These are phyloP conservation scores for Leucophenga maculata DNA, from an alignment of 2,888 invertebrate species.

Conservation along the genomic window DNA sequence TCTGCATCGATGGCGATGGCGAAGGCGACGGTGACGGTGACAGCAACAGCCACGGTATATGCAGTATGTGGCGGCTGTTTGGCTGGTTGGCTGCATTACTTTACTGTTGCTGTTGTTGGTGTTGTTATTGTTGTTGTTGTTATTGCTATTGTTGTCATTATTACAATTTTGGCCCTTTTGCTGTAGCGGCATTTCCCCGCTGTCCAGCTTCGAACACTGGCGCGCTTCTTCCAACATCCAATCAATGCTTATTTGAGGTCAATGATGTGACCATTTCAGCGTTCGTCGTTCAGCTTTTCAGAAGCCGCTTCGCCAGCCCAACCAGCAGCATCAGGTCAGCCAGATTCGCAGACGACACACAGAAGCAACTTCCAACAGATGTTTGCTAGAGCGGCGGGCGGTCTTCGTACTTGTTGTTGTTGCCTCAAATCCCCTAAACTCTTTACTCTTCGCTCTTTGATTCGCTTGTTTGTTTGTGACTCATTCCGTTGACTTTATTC, in stretches of 20 bases:
- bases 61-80: slow-evolving; percentile 8
- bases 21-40: neutral
- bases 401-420: slow-evolving; percentile 46
- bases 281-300: no score
- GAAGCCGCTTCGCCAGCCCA: no score
- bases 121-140: neutral
- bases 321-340: no score
- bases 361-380: neutral
- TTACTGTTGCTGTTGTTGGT: neutral
- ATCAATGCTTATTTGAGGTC: no score
- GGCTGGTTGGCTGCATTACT: neutral
- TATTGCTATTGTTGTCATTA: slow-evolving; percentile 26
- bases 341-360: no score
- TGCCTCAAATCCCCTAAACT: slow-evolving; percentile 20
- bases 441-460: neutral
- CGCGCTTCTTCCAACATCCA: neutral
- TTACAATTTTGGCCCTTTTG: neutral
- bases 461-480: neutral
- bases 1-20: neutral
- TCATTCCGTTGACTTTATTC: neutral
- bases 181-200: neutral
- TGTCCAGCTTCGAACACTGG: neutral
- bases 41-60: no score
- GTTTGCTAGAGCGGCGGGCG: neutral
- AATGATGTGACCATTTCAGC: no score